Evolutionary conservation across 1,140 invertebrate species (phyloP).

Genomic region (Riptortus pedestris): DNA sequence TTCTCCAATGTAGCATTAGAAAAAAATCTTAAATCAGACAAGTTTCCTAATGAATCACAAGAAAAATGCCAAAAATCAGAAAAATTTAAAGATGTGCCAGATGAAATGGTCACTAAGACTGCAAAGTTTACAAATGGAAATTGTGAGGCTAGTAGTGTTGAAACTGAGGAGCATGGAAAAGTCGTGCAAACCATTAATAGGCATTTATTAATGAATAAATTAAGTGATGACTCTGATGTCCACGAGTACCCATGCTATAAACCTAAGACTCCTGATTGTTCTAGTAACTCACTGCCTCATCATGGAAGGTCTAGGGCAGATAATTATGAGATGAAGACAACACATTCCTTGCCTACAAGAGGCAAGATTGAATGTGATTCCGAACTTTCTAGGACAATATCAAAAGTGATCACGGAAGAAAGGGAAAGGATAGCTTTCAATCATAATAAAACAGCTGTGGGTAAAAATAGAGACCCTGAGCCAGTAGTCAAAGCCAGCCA

Average conservation of each 20-base stretch:
- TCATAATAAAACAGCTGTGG: not conserved
- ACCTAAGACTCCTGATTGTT: slow-evolving; percentile 30
- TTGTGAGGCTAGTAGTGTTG: not conserved
- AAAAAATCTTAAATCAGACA: not conserved
- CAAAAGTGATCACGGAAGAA: not conserved
- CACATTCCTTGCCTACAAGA: slow-evolving; percentile 11
- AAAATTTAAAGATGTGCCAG: not conserved
- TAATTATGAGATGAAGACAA: not conserved
- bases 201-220: slow-evolving; percentile 32
- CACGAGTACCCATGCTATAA: slow-evolving; percentile 17
- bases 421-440: not conserved
- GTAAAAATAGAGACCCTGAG: slow-evolving; percentile 23
- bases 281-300: slow-evolving; percentile 31
- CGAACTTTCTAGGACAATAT: slow-evolving; percentile 16
- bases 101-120: no score
- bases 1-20: no score
- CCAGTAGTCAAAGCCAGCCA: slow-evolving; percentile 18
- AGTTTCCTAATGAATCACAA: not conserved
- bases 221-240: slow-evolving; percentile 23
- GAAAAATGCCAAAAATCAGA: not conserved
- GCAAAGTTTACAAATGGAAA: no score
- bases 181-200: slow-evolving; percentile 37
- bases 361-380: slow-evolving; percentile 10
- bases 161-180: slow-evolving; percentile 31
- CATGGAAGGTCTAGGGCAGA: slow-evolving; percentile 20